These are phyloP conservation scores for Gasterosteus aculeatus DNA, from an alignment of 2,113 vertebrate species.

Conservation along the genomic window DNA sequence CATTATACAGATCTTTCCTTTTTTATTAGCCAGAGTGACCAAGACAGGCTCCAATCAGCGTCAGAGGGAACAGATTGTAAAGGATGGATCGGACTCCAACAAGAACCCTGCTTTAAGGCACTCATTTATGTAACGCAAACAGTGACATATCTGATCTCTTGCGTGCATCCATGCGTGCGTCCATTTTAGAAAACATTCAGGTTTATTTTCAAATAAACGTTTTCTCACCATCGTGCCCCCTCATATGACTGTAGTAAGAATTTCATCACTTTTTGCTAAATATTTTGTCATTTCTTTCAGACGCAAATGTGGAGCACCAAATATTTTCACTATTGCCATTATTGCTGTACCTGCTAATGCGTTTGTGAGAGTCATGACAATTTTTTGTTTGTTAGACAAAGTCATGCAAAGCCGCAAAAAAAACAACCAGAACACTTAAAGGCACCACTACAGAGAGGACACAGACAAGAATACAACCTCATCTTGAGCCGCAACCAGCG, in stretches of 20 bases:
- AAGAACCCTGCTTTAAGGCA: too few relatives aligned
- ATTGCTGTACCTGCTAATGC: too few relatives aligned
- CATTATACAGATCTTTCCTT: background rate
- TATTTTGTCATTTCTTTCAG: too few relatives aligned
- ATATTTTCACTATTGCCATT: too few relatives aligned
- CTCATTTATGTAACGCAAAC: background rate
- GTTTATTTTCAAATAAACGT: too few relatives aligned
- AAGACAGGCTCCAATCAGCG: background rate
- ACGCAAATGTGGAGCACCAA: too few relatives aligned
- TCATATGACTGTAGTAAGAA: too few relatives aligned
- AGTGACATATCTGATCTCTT: background rate
- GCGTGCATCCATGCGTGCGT: too few relatives aligned
- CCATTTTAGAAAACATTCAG: background rate
- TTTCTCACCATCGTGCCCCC: too few relatives aligned
- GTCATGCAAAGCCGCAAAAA: constrained; percentile 17
- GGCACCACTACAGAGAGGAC: background rate
- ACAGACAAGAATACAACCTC: background rate
- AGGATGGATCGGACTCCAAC: constrained; percentile 53
- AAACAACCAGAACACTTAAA: background rate
- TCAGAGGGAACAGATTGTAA: rapidly evolving
- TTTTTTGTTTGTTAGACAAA: constrained; percentile 21
- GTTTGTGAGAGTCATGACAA: background rate
- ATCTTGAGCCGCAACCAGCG: background rate
- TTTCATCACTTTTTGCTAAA: too few relatives aligned
- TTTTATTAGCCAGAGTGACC: background rate